A percentile compares a stretch with the other conserved stretches of the same genome.
phyloP scores from a whole-genome alignment of 2,888 invertebrate genomes.

The Parochlus steinenii region DNA sequence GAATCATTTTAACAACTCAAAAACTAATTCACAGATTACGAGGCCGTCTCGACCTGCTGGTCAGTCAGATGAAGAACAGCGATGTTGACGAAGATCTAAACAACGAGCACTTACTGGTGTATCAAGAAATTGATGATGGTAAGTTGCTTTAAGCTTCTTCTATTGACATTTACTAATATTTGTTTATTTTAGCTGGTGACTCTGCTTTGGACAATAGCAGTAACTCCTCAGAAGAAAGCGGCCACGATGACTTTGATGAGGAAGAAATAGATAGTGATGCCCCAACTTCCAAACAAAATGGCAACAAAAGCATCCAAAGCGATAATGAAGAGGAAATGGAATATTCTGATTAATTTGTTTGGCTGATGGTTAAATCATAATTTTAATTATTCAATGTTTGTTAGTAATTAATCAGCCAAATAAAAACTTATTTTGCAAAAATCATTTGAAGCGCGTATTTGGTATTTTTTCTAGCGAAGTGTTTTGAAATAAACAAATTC shows the following conservation, averaged over 20 bases:
- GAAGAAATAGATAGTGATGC: conserved; percentile 2
- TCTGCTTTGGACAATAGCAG: conserved; percentile 5
- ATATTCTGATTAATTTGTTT: conserved; percentile 3
- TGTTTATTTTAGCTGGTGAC: conserved; percentile 6
- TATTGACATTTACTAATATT: not conserved
- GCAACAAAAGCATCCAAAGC: not conserved
- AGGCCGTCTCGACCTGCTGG: conserved; percentile 26
- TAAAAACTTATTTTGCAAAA: too few species aligned
- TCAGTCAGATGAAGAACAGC: conserved; percentile 27
- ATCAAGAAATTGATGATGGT: conserved; percentile 24
- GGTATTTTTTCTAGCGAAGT: too few species aligned
- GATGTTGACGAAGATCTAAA: conserved; percentile 21
- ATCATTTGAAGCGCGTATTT: too few species aligned
- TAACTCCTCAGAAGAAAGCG: conserved; percentile 3
- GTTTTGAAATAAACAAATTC: too few species aligned
- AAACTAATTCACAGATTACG: conserved; percentile 22
- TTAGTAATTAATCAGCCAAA: too few species aligned
- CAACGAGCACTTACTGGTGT: conserved; percentile 22
- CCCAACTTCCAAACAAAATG: not conserved
- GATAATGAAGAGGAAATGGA: conserved; percentile 8
- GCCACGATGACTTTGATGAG: conserved; percentile 8
- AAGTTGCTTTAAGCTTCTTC: not conserved
- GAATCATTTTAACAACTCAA: too few species aligned
- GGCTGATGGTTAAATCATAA: too few species aligned
- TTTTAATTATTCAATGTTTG: too few species aligned